These are phyloP conservation scores for Paramuricea clavata DNA, from an alignment of 92 coral and sea anemone genomes.

Conservation along the genomic window DNA sequence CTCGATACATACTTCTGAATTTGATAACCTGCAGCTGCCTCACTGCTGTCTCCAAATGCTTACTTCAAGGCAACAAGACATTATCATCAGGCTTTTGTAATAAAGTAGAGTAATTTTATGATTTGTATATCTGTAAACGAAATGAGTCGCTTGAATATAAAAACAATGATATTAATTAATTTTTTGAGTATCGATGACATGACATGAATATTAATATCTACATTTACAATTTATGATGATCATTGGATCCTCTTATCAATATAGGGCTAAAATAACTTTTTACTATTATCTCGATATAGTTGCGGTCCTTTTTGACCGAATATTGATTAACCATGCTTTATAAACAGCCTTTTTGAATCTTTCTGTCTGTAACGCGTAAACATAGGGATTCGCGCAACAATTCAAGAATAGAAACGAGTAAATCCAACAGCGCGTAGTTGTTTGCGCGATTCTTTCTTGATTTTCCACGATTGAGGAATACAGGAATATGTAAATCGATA, in stretches of 20 bases:
- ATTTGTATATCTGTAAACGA: neutral
- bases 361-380: neutral
- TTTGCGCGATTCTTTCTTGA: neutral
- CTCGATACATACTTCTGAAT: too few species aligned
- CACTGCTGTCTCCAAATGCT: too few species aligned
- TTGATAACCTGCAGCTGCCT: too few species aligned
- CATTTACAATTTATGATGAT: too few species aligned
- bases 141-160: neutral
- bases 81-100: neutral
- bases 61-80: neutral
- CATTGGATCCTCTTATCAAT: neutral
- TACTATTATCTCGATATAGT: neutral
- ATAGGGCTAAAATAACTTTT: neutral
- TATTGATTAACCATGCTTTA: neutral
- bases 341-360: neutral
- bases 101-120: neutral
- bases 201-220: too few species aligned
- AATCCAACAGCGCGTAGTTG: neutral
- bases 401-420: neutral
- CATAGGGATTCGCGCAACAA: conserved; percentile 11
- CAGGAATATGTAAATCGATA: neutral
- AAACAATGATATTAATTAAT: neutral
- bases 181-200: too few species aligned
- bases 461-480: neutral
- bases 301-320: neutral